Base-by-base conservation (phyloP, 2,797 vertebrate genomes). In the Sebastes aleutianus region DNA sequence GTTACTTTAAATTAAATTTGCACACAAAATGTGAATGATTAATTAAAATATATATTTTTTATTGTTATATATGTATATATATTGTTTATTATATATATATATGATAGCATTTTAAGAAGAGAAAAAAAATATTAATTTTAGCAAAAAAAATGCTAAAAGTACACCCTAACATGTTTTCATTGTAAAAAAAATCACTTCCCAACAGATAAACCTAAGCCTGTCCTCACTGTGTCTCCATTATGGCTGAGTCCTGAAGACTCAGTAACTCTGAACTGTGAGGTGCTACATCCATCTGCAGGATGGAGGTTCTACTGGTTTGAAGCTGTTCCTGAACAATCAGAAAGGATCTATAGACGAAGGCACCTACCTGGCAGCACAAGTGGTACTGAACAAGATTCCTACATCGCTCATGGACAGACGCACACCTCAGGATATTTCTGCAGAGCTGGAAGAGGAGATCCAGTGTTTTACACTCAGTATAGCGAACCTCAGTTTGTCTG, bases 221-320 rank as follows among this genome's bases (percentile, higher is more conserved):
- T 75, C 53, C 71, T 91, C 74, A 76, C 22, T n/a, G 72, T 85
- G 74, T 89, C 89, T 80, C 68, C 81, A 14, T 77, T 22, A 27
- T 92, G 89, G 89, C 74, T 75, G 78, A 85, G 61, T 70, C 85
- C 86, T 70, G 89, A 80, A 74, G 87, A 58, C 64, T 84, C 82
- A 7, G 91, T 87, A 8, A 83, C 75, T 82, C 84, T 85, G 36
- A 80, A 0, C 64, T 80, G 78, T 12, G 2, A 54, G 3, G 53
- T 89, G 69, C 1, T 54, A 66, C 3, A 36, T 36, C 62, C 59
- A 8, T 62, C 83, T 69, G 74, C 67, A 83, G 87, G 70, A 72
- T 90, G 89, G 91, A 89, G 76, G 57, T 83, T 87, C 56, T 76
- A 39, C 79, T 92, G 88, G 88, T 92, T 79, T 78, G 84, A 68